A percentile compares a stretch with the other conserved stretches of the same genome.
These are phyloP conservation scores for Bagarius yarrelli DNA, from an alignment of 2,113 vertebrate species.

Conservation along the genomic window DNA sequence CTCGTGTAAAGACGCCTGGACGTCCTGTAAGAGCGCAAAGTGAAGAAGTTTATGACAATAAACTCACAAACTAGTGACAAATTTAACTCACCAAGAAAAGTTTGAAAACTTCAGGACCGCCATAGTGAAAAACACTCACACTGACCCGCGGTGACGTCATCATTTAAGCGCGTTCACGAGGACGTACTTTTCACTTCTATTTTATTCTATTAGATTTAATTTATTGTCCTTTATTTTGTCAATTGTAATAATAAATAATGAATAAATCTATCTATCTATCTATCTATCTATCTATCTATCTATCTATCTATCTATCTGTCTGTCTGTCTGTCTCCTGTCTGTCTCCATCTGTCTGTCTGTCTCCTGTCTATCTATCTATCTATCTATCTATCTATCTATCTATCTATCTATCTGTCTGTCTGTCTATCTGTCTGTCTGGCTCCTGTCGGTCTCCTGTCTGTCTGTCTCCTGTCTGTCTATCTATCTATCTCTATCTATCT, in stretches of 20 bases:
- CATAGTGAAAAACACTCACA: constrained; percentile 69
- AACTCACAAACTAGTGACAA: background rate
- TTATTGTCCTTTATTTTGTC: no score
- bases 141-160: constrained; percentile 70
- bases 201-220: no score
- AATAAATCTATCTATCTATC: background rate
- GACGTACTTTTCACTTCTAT: no score
- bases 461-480: no score
- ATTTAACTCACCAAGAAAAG: constrained; percentile 72
- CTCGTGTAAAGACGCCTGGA: no score
- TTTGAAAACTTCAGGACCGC: constrained; percentile 71
- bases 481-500: no score
- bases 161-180: constrained; percentile 29
- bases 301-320: background rate
- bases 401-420: background rate
- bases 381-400: no score
- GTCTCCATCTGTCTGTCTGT: background rate
- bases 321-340: background rate
- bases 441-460: no score
- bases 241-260: background rate
- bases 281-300: background rate
- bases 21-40: background rate
- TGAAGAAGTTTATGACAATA: background rate
- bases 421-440: background rate
- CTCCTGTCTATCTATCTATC: no score